Conservation (phyloP, 2,888 invertebrate species). For the Phortica okadai region DNA sequence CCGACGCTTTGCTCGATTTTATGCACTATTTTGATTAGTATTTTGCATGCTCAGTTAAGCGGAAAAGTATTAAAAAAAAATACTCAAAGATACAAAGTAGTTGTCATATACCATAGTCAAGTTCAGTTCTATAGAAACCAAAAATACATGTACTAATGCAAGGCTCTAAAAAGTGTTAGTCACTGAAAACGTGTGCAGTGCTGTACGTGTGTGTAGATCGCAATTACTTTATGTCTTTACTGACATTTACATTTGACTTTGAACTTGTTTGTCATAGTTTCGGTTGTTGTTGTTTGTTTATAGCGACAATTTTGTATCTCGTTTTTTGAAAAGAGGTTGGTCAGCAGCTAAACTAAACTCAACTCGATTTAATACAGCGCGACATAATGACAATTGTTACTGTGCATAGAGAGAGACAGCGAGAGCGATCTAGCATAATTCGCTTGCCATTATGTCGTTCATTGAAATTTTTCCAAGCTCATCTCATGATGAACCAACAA, state of each 20-base stretch:
- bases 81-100: not conserved
- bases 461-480: constrained; percentile 30
- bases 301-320: constrained; percentile 18
- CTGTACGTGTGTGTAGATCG: constrained; percentile 1
- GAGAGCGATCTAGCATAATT: not conserved
- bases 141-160: not conserved
- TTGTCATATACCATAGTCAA: not conserved
- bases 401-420: too few relatives aligned
- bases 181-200: not conserved
- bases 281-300: constrained; percentile 24
- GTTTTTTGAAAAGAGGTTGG: not conserved
- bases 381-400: not conserved
- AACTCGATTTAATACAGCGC: not conserved
- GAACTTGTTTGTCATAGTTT: constrained; percentile 49
- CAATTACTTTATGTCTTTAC: constrained; percentile 23
- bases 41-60: constrained; percentile 66
- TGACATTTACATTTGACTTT: constrained; percentile 52
- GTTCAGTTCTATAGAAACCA: not conserved
- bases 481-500: constrained; percentile 49
- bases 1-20: not conserved
- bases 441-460: constrained; percentile 9
- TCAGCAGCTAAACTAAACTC: not conserved
- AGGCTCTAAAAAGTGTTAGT: not conserved
- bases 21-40: constrained; percentile 15
- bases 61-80: constrained; percentile 59